Evolutionary conservation across 2,797 vertebrate species (phyloP).

Genomic region (Catamblyrhynchus diadema): DNA sequence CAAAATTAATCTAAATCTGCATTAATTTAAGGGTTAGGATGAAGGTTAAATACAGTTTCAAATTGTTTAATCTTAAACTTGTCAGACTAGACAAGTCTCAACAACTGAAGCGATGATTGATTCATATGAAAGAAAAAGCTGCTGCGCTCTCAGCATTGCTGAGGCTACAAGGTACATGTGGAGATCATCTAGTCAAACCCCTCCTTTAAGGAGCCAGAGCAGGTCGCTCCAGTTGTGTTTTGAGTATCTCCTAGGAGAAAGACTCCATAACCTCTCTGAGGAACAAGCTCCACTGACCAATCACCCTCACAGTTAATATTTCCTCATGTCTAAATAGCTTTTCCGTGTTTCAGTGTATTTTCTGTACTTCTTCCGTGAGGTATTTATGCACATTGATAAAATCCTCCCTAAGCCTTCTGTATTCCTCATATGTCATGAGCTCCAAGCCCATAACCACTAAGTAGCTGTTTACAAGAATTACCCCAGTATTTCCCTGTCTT

Average conservation of each 20-base stretch:
- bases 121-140: background rate
- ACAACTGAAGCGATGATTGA: background rate
- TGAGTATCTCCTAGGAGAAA: background rate
- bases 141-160: background rate
- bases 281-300: background rate
- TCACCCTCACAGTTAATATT: background rate
- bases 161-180: background rate
- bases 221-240: background rate
- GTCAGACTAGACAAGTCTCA: background rate
- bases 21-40: background rate
- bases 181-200: background rate
- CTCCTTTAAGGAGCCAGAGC: background rate
- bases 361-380: background rate
- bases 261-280: background rate
- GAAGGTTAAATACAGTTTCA: background rate
- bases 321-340: background rate
- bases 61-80: background rate
- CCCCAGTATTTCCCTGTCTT: background rate
- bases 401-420: background rate
- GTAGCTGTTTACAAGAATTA: background rate
- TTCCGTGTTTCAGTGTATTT: background rate
- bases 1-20: background rate
- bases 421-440: rapidly evolving
- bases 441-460: background rate
- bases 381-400: background rate